Evolutionary conservation across 1,140 invertebrate genomes (phyloP).

Genomic region (Goniozus legneri): DNA sequence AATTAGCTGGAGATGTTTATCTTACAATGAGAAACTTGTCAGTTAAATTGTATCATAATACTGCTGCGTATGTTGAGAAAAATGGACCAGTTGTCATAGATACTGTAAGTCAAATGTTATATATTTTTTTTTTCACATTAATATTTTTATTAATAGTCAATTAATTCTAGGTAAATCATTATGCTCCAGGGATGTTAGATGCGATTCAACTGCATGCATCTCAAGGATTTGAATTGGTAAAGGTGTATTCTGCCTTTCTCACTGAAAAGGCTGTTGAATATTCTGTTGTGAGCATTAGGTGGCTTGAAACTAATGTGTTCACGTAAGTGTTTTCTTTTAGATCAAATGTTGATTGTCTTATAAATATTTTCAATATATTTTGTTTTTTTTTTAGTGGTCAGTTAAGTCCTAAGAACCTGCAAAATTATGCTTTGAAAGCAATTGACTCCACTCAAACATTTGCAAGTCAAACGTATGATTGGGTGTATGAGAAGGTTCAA

Average conservation of each 20-base stretch:
- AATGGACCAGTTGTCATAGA: conserved; percentile 62
- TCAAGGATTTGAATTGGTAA: conserved; percentile 31
- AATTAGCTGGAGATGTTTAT: conserved; percentile 58
- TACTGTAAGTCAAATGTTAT: conserved; percentile 51
- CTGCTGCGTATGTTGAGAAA: conserved; percentile 54
- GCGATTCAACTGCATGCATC: conserved; percentile 30
- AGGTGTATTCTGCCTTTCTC: conserved; percentile 30
- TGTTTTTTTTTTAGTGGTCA: conserved; percentile 62
- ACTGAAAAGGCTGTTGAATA: conserved; percentile 38
- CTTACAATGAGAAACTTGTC: conserved; percentile 56
- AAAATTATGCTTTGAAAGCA: conserved; percentile 61
- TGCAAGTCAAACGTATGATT: conserved; percentile 65
- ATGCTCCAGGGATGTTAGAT: conserved; percentile 65
- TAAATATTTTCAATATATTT: neutral
- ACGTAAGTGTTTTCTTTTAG: conserved; percentile 62
- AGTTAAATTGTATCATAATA: conserved; percentile 53
- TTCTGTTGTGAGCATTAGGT: conserved; percentile 33
- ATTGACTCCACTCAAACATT: conserved; percentile 63
- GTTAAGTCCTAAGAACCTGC: conserved; percentile 70
- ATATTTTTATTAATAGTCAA: conserved; percentile 2
- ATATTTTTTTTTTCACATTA: conserved; percentile 2
- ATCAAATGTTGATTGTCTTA: neutral
- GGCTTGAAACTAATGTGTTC: conserved; percentile 71
- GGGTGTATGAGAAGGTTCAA: conserved; percentile 71
- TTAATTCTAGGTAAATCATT: conserved; percentile 61